These are phyloP conservation scores for Mesocentrotus franciscanus DNA, from an alignment of 53 echinoderm and acorn worm genomes.

Conservation along the genomic window DNA sequence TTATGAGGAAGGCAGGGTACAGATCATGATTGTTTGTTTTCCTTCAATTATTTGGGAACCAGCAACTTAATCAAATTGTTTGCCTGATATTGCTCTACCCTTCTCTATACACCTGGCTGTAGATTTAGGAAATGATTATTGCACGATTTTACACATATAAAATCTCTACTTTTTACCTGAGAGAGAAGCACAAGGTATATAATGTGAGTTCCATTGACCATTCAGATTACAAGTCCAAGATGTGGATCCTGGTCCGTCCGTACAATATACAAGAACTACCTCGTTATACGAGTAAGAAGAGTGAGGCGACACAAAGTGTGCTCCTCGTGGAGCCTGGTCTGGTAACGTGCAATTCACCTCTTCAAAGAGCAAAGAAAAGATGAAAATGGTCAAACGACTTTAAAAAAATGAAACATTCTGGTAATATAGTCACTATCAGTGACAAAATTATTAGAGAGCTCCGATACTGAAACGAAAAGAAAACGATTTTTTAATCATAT, in stretches of 20 bases:
- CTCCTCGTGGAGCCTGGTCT: conserved; percentile 5
- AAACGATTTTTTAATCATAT: background rate
- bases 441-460: too few species aligned
- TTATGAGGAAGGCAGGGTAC: too few species aligned
- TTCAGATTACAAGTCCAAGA: conserved; percentile 57
- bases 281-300: conserved; percentile 29
- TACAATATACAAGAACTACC: background rate
- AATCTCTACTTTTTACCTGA: background rate
- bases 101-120: too few species aligned
- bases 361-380: background rate
- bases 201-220: conserved; percentile 56
- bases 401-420: too few species aligned
- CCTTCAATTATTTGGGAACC: too few species aligned
- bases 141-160: too few species aligned
- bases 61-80: too few species aligned
- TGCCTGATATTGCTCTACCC: too few species aligned
- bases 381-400: background rate
- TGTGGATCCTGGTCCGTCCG: conserved; percentile 55
- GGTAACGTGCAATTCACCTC: conserved; percentile 46
- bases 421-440: too few species aligned
- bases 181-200: conserved; percentile 34
- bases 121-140: too few species aligned
- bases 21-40: too few species aligned
- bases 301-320: conserved; percentile 57
- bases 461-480: background rate